Evolutionary conservation across 2,888 invertebrate species (phyloP), one percentile per base, ranked within the genome.

Genomic region (Gandaritis pyraliata): DNA sequence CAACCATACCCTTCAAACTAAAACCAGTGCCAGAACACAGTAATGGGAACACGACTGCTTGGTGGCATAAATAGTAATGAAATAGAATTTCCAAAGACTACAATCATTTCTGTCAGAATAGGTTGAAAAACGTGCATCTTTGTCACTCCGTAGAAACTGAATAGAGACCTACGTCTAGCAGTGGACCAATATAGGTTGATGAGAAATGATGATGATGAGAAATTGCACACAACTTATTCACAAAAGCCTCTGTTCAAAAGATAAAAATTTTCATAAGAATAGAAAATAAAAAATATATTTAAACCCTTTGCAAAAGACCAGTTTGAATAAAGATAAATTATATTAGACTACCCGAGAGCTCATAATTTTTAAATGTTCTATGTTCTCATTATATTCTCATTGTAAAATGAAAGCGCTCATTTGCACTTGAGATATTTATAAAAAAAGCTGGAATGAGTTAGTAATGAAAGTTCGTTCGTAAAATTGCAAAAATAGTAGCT

Each of bases 391-490:
- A 74, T 75, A 77, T 74, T 76, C 67, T 66, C 69, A 65, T 74
- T 76, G 69, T 70, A 69, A 74, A 72, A 70, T 67, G 56, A 66
- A 70, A 69, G 67, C 60, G 55, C 64, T 72, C 69, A 72, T 72
- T 74, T 72, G 68, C 70, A 72, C 72, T 69, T 58, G 65, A 71
- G 73, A 62, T 69, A 69, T 72, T 77, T 72, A 8, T 16, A 58
- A 51, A 73, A 76, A 75, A 78, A 66, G 59, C 64, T 65, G 63
- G 70, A 72, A 69, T 70, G 47, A n/a, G 43, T 43, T 43, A 65
- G 64, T 74, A 81, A 81, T 78, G 75, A 81, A 81, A 81, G 80
- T 82, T 80, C 71, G 79, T 77, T 72, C 12, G 29, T 10, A 68
- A 57, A 70, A 72, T 71, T 15, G 29, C 30, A 68, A 57, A 69